These are phyloP conservation scores for Chelidonichthys spinosus DNA, from an alignment of 2,797 vertebrate species.

Conservation along the genomic window DNA sequence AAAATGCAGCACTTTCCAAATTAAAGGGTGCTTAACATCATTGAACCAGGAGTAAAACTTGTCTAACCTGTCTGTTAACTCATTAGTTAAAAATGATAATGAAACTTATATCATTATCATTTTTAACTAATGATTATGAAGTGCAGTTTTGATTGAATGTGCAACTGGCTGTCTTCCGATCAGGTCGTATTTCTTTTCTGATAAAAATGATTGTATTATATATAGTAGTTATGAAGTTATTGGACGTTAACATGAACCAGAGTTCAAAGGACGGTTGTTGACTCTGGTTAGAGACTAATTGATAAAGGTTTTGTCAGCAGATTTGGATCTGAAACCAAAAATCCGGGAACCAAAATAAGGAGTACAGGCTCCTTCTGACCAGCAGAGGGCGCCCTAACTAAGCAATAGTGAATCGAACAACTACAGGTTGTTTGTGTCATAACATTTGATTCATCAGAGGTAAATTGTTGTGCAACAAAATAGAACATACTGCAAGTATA, in stretches of 20 bases:
- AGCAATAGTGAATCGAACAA: neutral
- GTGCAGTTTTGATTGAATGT: too few species aligned
- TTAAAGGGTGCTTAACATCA: neutral
- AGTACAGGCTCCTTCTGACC: neutral
- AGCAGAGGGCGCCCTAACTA: neutral
- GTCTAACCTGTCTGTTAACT: too few species aligned
- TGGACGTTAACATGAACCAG: too few species aligned
- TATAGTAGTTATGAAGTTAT: neutral
- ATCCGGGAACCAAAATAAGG: too few species aligned
- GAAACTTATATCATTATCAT: too few species aligned
- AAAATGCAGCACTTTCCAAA: neutral
- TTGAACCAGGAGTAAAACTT: neutral
- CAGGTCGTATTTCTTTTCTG: neutral
- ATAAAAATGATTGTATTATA: neutral
- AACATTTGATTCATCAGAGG: neutral
- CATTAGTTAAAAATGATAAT: neutral
- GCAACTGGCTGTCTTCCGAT: too few species aligned
- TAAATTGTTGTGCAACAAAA: neutral
- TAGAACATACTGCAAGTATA: neutral
- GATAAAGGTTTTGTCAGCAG: neutral
- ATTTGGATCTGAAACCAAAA: neutral
- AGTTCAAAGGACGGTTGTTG: neutral
- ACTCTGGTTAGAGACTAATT: neutral
- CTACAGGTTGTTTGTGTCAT: neutral
- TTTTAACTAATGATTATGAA: too few species aligned